Percentiles rank a stretch among this genome's conserved stretches.
Conservation (phyloP, 1,140 invertebrate species). For the Zaprionus davidi region DNA sequence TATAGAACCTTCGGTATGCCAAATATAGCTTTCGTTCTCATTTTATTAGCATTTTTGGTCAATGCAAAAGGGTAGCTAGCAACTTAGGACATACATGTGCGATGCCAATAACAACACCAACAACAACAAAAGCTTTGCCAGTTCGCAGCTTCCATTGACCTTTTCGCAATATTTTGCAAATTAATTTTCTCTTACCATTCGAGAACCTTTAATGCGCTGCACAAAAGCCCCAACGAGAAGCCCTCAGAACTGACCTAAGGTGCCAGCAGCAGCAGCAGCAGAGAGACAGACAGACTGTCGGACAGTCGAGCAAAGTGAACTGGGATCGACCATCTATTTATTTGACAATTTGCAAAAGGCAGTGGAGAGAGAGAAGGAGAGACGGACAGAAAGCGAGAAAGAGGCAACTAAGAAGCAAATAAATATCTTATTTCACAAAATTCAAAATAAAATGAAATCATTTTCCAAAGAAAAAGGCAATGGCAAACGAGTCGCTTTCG, state of each 20-base stretch:
- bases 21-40: no score
- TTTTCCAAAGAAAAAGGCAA: conserved; percentile 48
- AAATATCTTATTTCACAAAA: conserved; percentile 77
- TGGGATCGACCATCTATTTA: conserved; percentile 60
- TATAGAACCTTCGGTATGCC: no score
- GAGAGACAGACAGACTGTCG: not conserved
- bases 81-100: conserved; percentile 19
- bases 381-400: not conserved
- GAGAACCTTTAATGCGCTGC: conserved; percentile 35
- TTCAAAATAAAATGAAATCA: conserved; percentile 69
- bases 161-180: conserved; percentile 46
- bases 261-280: conserved; percentile 3
- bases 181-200: conserved; percentile 58
- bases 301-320: conserved; percentile 44
- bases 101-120: not conserved
- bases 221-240: conserved; percentile 47
- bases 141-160: conserved; percentile 15
- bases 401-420: conserved; percentile 66
- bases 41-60: conserved; percentile 25
- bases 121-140: conserved; percentile 8
- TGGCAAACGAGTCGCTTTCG: conserved; percentile 1
- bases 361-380: conserved; percentile 41
- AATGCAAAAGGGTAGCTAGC: conserved; percentile 6
- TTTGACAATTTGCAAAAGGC: conserved; percentile 75
- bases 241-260: conserved; percentile 55